Conservation (phyloP, 2,797 vertebrate species). For the Myotis pilosus region DNA sequence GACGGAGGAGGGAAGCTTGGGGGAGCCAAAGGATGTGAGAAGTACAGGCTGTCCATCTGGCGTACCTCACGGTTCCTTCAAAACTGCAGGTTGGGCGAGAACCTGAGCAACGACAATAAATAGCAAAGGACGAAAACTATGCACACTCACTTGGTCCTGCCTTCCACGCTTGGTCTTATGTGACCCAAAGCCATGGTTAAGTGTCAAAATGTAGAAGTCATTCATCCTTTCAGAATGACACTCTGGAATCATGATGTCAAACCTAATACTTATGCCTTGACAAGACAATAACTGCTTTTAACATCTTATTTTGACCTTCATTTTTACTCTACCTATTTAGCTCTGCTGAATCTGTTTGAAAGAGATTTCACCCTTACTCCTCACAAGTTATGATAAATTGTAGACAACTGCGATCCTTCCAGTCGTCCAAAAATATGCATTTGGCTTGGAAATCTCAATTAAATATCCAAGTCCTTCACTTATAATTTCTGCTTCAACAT, state of each 20-base stretch:
- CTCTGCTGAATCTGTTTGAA: background rate
- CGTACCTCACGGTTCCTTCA: background rate
- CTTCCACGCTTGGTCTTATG: background rate
- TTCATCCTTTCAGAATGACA: background rate
- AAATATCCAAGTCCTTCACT: background rate
- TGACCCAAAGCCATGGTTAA: background rate
- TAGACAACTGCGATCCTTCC: background rate
- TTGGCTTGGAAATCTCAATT: background rate
- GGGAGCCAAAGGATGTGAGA: slow-evolving; percentile 2
- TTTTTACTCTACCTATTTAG: background rate
- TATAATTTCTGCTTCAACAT: background rate
- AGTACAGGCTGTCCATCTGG: slow-evolving; percentile 68
- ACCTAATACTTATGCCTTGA: background rate
- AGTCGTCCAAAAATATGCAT: background rate
- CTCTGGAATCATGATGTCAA: background rate
- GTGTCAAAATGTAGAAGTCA: background rate
- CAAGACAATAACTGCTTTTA: background rate
- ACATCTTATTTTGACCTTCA: background rate
- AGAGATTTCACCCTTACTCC: background rate
- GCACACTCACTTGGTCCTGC: background rate
- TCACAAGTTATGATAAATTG: background rate
- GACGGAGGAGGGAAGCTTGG: slow-evolving; percentile 59
- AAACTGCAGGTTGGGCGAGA: slow-evolving; percentile 36
- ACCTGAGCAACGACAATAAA: background rate
- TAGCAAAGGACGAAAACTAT: background rate